Evolutionary conservation across 23 tunicate genomes (phyloP).

Genomic region (Phallusia fumigata): DNA sequence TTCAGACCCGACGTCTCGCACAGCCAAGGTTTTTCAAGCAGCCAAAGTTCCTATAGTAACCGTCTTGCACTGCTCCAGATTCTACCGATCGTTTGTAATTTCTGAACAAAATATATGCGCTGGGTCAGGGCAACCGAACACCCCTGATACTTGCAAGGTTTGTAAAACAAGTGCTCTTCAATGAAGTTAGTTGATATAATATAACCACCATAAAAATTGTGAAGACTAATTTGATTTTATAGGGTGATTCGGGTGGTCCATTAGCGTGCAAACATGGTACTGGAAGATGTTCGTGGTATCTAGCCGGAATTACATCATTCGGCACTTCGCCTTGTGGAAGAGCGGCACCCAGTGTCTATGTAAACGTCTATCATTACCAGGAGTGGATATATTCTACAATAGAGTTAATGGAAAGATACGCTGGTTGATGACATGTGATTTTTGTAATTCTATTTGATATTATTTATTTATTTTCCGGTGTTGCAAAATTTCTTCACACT

Average conservation of each 20-base stretch:
- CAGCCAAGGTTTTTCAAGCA: slow-evolving; percentile 23
- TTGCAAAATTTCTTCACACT: not conserved
- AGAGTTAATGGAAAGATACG: not conserved
- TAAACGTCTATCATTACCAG: slow-evolving; percentile 48
- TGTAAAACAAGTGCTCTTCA: no score
- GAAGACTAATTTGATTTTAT: not conserved
- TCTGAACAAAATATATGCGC: slow-evolving; percentile 62
- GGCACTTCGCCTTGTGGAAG: slow-evolving; percentile 65
- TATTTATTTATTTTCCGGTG: not conserved
- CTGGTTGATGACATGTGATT: not conserved
- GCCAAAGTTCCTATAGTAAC: slow-evolving; percentile 16
- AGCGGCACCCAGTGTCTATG: slow-evolving; percentile 65
- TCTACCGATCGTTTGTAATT: not conserved
- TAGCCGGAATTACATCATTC: slow-evolving; percentile 86
- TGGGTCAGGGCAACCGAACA: slow-evolving; percentile 26
- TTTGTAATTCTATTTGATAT: not conserved
- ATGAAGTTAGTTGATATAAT: no score
- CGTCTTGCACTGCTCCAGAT: not conserved
- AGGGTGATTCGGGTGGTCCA: slow-evolving; percentile 95
- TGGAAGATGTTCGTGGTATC: slow-evolving; percentile 43
- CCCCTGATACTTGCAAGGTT: slow-evolving; percentile 76
- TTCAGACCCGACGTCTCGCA: slow-evolving; percentile 7
- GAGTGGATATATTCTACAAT: slow-evolving; percentile 43
- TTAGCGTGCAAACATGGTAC: slow-evolving; percentile 51
- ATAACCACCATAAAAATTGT: not conserved